Evolutionary conservation across 2,113 vertebrate species (phyloP), one percentile per base, ranked within the genome.

Genomic region (Macrotis lagotis): DNA sequence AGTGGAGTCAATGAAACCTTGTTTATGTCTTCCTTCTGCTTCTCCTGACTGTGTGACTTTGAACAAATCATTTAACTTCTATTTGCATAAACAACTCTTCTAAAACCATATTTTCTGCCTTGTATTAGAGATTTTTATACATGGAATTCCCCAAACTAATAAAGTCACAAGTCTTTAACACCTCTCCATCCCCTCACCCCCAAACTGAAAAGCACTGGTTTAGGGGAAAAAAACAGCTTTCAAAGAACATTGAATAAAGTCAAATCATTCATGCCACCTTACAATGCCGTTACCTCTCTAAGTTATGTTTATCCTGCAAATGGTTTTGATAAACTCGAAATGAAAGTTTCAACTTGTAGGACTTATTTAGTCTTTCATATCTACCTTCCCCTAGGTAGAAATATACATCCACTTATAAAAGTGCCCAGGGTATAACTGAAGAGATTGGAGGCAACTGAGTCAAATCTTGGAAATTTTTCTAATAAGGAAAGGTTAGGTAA

Each of bases 401-500:
- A n/a, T 47, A 92, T 3, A 66, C 50, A 11, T n/a, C n/a, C 11
- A 53, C 48, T 90, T 48, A 48, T 7, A 89, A 53, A 92, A 51
- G 25, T 50, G 88, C 37, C 47, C 90, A 91, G 24, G 92, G 37
- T 16, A 91, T 51, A 90, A 25, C 89, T 90, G 52, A 50, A 90
- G 89, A 3, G 28, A 31, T 59, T 96, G 48, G 37, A 59, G 88
- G 90, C 52, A 47, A 31, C 8, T 51, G 50, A 50, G 51, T 28
- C 25, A 90, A 91, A 25, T 88, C 83, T 50, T 3, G 31, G 88
- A 24, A 9, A n/a, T 22, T 59, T 47, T 53, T 94, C 48, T 89
- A 88, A 51, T 52, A 95, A 92, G 48, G 37, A 88, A 31, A 22
- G 47, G 90, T 95, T 89, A 37, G 91, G 51, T 92, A 52, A 26